Evolutionary conservation across 2,113 vertebrate genomes (phyloP).

Genomic region (Cyprinus carpio): DNA sequence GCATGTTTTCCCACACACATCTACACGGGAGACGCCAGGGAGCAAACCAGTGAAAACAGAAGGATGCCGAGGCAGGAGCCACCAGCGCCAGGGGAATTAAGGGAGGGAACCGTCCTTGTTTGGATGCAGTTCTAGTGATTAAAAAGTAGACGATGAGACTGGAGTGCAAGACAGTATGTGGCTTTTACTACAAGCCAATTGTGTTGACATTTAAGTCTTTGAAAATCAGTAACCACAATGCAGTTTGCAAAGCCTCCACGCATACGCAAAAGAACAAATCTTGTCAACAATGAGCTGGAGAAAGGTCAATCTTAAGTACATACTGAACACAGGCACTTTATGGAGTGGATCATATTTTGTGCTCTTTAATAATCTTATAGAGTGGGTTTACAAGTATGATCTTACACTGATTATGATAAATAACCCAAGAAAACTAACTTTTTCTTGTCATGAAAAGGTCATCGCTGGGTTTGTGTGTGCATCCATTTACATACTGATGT

Average conservation of each 20-base stretch:
- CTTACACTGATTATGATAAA: neutral
- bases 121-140: neutral
- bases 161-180: neutral
- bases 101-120: neutral
- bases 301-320: constrained; percentile 7
- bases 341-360: neutral
- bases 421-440: neutral
- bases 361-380: neutral
- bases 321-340: neutral
- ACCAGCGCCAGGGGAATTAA: neutral
- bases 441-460: neutral
- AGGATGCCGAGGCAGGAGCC: constrained; percentile 25
- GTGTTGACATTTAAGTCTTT: neutral
- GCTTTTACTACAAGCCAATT: neutral
- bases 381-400: neutral
- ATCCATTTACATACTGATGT: neutral
- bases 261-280: neutral
- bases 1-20: constrained; percentile 40
- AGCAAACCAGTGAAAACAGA: constrained; percentile 17
- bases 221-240: neutral
- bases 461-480: neutral
- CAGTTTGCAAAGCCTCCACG: neutral
- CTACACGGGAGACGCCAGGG: constrained; percentile 27
- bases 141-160: neutral
- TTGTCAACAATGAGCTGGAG: neutral